Conservation (phyloP, 1,140 invertebrate genomes). For the Solenopsis fugax region DNA sequence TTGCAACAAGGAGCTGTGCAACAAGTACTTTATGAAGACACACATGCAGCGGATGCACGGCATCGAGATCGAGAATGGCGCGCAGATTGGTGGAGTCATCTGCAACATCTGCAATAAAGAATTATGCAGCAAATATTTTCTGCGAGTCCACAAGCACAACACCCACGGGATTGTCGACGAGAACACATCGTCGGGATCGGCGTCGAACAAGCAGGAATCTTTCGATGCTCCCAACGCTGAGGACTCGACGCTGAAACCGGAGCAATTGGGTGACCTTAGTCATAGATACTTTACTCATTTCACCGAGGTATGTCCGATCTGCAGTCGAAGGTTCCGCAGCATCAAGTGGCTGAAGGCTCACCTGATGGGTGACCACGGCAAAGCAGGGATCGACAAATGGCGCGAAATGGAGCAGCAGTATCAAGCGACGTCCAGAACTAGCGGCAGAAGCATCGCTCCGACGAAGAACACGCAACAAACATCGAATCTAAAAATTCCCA, state of each 20-base stretch:
- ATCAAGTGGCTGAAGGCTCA: conserved; percentile 96
- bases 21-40: conserved; percentile 99
- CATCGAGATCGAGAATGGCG: conserved; percentile 97
- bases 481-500: conserved; percentile 89
- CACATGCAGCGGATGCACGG: conserved; percentile 99
- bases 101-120: conserved; percentile 99
- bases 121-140: conserved; percentile 98
- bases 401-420: conserved; percentile 88
- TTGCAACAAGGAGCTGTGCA: conserved; percentile 99
- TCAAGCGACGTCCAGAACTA: conserved; percentile 80
- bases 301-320: conserved; percentile 94
- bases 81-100: conserved; percentile 96
- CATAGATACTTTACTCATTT: conserved; percentile 91
- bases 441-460: conserved; percentile 45
- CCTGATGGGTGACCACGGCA: conserved; percentile 94
- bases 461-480: conserved; percentile 81
- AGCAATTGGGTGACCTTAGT: conserved; percentile 87
- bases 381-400: conserved; percentile 91
- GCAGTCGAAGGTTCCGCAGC: conserved; percentile 95
- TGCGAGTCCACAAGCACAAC: conserved; percentile 98
- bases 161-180: conserved; percentile 97
- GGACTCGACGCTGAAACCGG: conserved; percentile 87
- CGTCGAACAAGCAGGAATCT: conserved; percentile 65
- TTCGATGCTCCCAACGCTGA: conserved; percentile 79
- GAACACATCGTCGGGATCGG: conserved; percentile 79